Evolutionary conservation across 2,113 vertebrate genomes (phyloP).

Genomic region (Anthoscopus minutus): DNA sequence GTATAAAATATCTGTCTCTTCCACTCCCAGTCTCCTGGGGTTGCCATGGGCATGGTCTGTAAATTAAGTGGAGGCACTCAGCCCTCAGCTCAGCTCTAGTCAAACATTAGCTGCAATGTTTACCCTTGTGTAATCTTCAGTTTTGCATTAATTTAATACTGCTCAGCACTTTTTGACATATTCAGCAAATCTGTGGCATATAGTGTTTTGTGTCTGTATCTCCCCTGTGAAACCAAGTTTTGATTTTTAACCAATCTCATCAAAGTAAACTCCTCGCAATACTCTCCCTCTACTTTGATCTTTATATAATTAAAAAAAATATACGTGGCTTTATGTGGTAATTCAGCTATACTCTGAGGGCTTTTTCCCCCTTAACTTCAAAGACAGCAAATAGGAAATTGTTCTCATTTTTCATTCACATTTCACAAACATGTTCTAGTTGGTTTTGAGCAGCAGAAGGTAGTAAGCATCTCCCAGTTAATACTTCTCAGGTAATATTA

Average conservation of each 20-base stretch:
- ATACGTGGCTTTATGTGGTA: conserved; percentile 26
- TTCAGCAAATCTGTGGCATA: conserved; percentile 58
- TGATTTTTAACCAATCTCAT: conserved; percentile 56
- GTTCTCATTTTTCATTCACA: conserved; percentile 40
- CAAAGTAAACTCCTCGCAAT: conserved; percentile 22
- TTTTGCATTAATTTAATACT: conserved; percentile 68
- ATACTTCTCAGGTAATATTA: conserved; percentile 35
- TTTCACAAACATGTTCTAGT: not conserved
- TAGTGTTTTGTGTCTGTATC: conserved; percentile 17
- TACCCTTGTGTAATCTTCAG: conserved; percentile 72
- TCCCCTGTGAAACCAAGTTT: conserved; percentile 49
- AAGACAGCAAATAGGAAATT: conserved; percentile 46
- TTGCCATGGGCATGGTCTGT: conserved; percentile 61
- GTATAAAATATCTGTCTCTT: conserved; percentile 58
- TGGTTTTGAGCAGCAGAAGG: conserved; percentile 26
- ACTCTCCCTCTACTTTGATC: conserved; percentile 37
- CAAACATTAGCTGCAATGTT: conserved; percentile 71
- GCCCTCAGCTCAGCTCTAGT: conserved; percentile 61
- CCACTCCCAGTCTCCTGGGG: conserved; percentile 51
- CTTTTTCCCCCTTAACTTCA: conserved; percentile 40
- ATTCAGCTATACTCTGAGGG: conserved; percentile 8
- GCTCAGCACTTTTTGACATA: conserved; percentile 63
- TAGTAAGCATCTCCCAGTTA: conserved; percentile 9
- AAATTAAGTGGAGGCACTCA: conserved; percentile 63
- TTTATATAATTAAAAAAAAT: not conserved